Evolutionary conservation across 2,797 vertebrate genomes (phyloP).

Genomic region (Amphiprion clarkii): DNA sequence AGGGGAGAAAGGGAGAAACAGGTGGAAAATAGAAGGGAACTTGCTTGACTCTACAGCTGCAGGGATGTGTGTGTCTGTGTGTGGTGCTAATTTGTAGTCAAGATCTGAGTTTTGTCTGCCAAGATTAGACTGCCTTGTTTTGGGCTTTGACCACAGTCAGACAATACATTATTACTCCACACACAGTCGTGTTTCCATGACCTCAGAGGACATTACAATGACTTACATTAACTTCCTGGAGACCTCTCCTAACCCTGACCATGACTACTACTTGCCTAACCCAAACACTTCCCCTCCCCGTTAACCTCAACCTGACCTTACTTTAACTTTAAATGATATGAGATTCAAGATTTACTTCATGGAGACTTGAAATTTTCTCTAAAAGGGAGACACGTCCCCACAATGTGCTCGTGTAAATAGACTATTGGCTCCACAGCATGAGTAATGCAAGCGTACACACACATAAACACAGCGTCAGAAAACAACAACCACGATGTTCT

Average conservation of each 20-base stretch:
- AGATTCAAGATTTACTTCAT: neutral
- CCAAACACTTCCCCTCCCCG: neutral
- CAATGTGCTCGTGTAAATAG: neutral
- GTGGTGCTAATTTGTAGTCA: constrained; percentile 59
- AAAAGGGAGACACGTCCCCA: neutral
- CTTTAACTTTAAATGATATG: neutral
- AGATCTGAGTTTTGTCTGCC: constrained; percentile 59
- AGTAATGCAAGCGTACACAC: constrained; percentile 10
- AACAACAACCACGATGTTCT: constrained; percentile 10
- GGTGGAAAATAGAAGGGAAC: constrained; percentile 24
- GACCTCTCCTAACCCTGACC: neutral
- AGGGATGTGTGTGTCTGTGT: constrained; percentile 27
- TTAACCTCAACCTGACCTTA: neutral
- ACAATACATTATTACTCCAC: constrained; percentile 30
- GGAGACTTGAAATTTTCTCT: neutral
- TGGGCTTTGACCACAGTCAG: constrained; percentile 44
- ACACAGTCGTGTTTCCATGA: neutral
- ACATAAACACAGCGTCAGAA: constrained; percentile 7
- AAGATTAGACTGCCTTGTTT: constrained; percentile 55
- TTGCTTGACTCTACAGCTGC: neutral
- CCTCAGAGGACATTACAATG: neutral
- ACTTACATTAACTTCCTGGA: neutral
- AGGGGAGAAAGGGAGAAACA: constrained; percentile 14
- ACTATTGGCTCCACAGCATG: neutral
- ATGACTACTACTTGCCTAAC: neutral